phyloP scores from a whole-genome alignment of 2,797 vertebrate genomes.

The Acrossocheilus fasciatus region DNA sequence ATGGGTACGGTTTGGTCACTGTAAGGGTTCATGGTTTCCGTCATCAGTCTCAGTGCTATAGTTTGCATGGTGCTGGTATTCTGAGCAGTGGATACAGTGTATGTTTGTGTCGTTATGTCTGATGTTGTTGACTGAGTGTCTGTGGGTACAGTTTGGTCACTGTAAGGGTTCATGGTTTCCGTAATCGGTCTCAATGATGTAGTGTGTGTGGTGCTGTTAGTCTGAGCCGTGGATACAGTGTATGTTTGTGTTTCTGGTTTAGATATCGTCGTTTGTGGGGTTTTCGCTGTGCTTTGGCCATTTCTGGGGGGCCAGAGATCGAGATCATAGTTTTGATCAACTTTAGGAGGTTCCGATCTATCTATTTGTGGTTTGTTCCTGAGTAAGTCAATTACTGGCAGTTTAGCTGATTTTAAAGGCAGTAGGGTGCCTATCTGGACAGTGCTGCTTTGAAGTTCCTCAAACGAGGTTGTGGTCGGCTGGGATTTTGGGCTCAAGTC shows the following conservation, averaged over 20 bases:
- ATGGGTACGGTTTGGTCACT: constrained; percentile 29
- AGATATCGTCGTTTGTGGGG: constrained; percentile 61
- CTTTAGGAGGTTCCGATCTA: constrained; percentile 65
- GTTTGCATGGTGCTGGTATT: constrained; percentile 55
- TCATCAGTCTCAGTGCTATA: constrained; percentile 41
- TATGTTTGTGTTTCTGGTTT: constrained; percentile 31
- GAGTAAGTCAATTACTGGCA: constrained; percentile 63
- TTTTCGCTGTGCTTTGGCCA: constrained; percentile 61
- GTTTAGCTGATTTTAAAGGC: constrained; percentile 66
- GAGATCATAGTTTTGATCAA: constrained; percentile 65
- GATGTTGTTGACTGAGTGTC: constrained; percentile 45
- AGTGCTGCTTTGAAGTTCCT: constrained; percentile 56
- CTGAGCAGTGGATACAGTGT: constrained; percentile 4
- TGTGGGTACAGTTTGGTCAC: constrained; percentile 32
- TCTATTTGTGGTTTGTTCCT: constrained; percentile 51
- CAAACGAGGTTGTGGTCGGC: constrained; percentile 65
- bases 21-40: constrained; percentile 44
- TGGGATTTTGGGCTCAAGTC: constrained; percentile 61
- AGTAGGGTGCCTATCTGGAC: constrained; percentile 65
- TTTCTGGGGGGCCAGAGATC: constrained; percentile 65
- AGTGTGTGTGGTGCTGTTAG: constrained; percentile 54
- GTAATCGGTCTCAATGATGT: constrained; percentile 37
- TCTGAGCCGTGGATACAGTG: constrained; percentile 9
- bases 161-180: constrained; percentile 45
- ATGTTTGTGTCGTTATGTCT: neutral